Conservation (phyloP, 2,797 vertebrate species). For the Rousettus madagascariensis region DNA sequence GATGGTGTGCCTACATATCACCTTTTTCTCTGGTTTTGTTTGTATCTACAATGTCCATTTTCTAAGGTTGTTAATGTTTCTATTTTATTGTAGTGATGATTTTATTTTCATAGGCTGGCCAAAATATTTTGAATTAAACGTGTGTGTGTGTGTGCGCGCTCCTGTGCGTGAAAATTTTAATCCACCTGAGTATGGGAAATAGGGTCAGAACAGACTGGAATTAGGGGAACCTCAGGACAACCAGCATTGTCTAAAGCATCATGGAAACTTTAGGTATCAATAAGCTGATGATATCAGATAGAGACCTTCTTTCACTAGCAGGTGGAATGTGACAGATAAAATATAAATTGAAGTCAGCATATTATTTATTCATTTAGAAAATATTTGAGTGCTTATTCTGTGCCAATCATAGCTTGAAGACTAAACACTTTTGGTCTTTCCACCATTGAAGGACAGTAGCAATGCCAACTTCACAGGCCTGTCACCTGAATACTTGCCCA, state of each 20-base stretch:
- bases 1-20: background rate
- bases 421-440: background rate
- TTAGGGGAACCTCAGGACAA: background rate
- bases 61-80: background rate
- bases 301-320: background rate
- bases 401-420: background rate
- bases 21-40: background rate
- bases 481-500: background rate
- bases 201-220: background rate
- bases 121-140: background rate
- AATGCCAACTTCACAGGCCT: background rate
- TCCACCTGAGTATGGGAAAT: background rate
- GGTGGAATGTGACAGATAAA: background rate
- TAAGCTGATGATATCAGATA: background rate
- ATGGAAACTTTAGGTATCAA: background rate
- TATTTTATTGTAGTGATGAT: background rate
- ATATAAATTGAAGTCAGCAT: background rate
- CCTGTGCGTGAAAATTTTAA: too few species aligned
- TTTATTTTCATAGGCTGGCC: background rate
- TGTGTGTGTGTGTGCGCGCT: too few species aligned
- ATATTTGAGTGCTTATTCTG: background rate
- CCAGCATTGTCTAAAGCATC: background rate
- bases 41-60: background rate
- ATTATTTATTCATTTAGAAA: background rate
- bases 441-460: background rate